Percentiles rank a stretch among this genome's conserved stretches.
These are phyloP conservation scores for Dilophus febrilis DNA, from an alignment of 2,888 invertebrate species.

Conservation along the genomic window DNA sequence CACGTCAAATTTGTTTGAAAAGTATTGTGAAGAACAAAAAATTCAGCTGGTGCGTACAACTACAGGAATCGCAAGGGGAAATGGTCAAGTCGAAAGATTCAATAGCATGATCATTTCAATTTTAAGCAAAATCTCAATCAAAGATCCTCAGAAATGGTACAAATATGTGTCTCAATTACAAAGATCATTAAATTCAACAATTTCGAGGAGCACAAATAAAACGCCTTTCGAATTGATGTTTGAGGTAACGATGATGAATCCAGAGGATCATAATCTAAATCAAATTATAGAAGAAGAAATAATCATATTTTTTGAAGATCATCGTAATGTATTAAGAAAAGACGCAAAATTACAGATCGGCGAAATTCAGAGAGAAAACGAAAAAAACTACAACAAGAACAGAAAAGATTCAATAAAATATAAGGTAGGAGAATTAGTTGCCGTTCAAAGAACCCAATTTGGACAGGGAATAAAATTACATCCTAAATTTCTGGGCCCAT, in stretches of 20 bases:
- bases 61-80: constrained; percentile 10
- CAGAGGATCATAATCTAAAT: not conserved
- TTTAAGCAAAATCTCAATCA: constrained; percentile 8
- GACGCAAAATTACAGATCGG: no score
- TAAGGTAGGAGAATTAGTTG: no score
- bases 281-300: not conserved
- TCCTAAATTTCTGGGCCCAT: no score
- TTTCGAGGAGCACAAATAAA: not conserved
- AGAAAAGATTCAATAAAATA: no score
- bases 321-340: not conserved
- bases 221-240: constrained; percentile 3
- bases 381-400: no score
- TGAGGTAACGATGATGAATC: not conserved
- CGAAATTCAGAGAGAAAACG: no score
- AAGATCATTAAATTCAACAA: constrained; percentile 1
- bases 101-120: constrained; percentile 4
- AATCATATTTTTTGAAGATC: not conserved
- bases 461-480: no score
- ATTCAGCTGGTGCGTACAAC: constrained; percentile 7
- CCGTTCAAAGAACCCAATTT: no score
- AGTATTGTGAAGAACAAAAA: not conserved
- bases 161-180: not conserved
- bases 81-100: constrained; percentile 10
- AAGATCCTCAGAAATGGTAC: constrained; percentile 1
- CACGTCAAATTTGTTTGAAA: constrained; percentile 7